Evolutionary conservation across 1,140 invertebrate species (phyloP), one percentile per base, ranked within the genome.

Genomic region (Zaprionus ornatus): DNA sequence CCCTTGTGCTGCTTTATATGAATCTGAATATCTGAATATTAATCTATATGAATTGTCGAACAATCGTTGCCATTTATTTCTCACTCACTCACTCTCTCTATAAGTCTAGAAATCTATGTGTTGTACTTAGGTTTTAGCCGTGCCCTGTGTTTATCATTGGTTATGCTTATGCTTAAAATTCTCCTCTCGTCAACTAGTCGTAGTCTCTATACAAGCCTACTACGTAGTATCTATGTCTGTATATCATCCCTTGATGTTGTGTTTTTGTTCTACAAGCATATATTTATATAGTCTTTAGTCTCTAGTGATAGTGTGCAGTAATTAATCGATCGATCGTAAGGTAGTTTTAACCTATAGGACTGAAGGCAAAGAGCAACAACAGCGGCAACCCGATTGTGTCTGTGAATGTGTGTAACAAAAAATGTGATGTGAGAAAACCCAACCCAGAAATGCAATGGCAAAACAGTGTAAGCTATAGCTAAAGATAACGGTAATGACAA

Each of bases 11-110:
- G 55, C 63, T 72, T 59, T 54, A 59, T 50, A 69, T 77, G 72
- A 78, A 79, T 73, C 50, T 69, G 73, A 69, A 70, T 77, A 50
- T 50, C 80, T 63, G 70, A 87, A 67, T 86, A 88, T 85, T 19
- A 78, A 79, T 73, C 37, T 74, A 70, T 77, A 65, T 74, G 87
- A 90, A 90, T 90, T 90, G 87, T 90, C 87, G 87, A 90, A 90
- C 87, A 90, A 90, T 90, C 87, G 85, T 90, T 85, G 82, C 86
- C 86, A 86, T 90, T 90, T 90, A 83, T 78, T 78, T 78, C 67
- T 56, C 27, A 52, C 15, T 55, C 57, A 63, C 62, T 75, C 66
- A 54, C 15, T 61, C 57, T 67, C 62, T 78, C 66, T 74, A 80
- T 78, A 80, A 72, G 69, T 77, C 63, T 62, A 69, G 48, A 57